Evolutionary conservation across 1,140 invertebrate genomes (phyloP), one percentile per base, ranked within the genome.

Genomic region (Aradophagus sp.): DNA sequence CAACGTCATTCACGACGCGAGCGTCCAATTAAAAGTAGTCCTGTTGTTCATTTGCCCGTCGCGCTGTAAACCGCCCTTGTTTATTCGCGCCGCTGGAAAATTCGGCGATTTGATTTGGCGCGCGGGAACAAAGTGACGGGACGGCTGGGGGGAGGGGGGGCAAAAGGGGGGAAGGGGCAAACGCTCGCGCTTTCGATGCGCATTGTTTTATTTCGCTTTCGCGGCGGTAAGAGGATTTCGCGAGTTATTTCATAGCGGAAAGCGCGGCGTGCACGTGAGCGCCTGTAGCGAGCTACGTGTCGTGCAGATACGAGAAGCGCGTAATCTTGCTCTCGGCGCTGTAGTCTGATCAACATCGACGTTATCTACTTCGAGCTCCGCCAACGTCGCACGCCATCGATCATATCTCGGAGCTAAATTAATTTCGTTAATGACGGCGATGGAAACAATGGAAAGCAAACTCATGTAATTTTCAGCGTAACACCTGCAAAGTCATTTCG

Each of bases 371-470:
- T 70, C 48, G 50, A 56, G 52, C 44, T 63, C 42, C 26, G 12
- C 50, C 39, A 52, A 58, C 67, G 66, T 70, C 67, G 52, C 52
- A 45, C 45, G 50, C 65, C 65, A 68, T 68, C 65, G 65, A 68
- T 68, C 53, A 68, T 68, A 68, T 68, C 65, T 68, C 31, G 39
- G 35, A 38, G 55, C 39, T 44, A 68, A 68, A 68, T 68, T 68
- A 68, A 68, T 68, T 68, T 68, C 47, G 48, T 61, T 69, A 69
- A 69, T 69, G 65, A 69, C 56, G 65, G 55, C 41, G 41, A 61
- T 56, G 66, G 56, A 62, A 70, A 70, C 66, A 63, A 70, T 70
- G 58, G 58, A 56, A 62, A 69, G 56, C 48, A 69, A 56, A 69
- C 56, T 69, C 56, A 27, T 56, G 50, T 59, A 68, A 59, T 68